These are phyloP conservation scores for Pterocles orientalis DNA, from an alignment of 2,113 vertebrate genomes.

Conservation along the genomic window DNA sequence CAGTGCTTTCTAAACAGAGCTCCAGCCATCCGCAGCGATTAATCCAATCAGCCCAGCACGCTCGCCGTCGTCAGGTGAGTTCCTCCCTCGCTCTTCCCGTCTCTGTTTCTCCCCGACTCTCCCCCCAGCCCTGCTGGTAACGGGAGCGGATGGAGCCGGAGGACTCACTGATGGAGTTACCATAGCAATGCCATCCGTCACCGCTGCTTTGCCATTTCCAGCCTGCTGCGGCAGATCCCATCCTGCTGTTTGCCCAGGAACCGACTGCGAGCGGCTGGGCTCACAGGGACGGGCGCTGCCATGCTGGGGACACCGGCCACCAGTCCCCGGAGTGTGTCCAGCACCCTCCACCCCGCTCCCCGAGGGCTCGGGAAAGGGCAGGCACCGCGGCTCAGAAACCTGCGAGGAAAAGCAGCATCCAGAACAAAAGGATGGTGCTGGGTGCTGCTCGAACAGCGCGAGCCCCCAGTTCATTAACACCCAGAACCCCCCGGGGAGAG, in stretches of 20 bases:
- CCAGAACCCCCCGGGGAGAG: background rate
- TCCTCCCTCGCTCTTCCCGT: background rate
- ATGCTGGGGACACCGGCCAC: accelerated
- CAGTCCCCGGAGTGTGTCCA: accelerated
- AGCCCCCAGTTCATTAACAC: background rate
- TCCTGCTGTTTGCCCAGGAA: background rate
- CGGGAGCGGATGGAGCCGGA: background rate
- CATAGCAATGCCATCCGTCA: conserved; percentile 55
- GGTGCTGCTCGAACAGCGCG: background rate
- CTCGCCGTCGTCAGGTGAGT: conserved; percentile 30
- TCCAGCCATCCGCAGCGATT: background rate
- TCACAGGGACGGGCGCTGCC: background rate
- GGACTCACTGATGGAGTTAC: conserved; percentile 42
- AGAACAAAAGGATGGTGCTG: background rate
- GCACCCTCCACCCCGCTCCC: background rate
- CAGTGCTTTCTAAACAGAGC: conserved; percentile 11
- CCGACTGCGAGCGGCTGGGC: background rate
- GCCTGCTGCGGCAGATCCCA: background rate
- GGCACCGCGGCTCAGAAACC: too few species aligned
- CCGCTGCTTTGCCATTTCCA: background rate
- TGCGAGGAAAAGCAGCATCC: background rate
- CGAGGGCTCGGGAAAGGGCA: background rate
- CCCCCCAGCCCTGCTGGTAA: background rate
- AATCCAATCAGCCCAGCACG: background rate
- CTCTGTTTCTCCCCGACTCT: background rate